phyloP scores from a whole-genome alignment of 2,797 vertebrate genomes.

The Threskiornis aethiopicus region DNA sequence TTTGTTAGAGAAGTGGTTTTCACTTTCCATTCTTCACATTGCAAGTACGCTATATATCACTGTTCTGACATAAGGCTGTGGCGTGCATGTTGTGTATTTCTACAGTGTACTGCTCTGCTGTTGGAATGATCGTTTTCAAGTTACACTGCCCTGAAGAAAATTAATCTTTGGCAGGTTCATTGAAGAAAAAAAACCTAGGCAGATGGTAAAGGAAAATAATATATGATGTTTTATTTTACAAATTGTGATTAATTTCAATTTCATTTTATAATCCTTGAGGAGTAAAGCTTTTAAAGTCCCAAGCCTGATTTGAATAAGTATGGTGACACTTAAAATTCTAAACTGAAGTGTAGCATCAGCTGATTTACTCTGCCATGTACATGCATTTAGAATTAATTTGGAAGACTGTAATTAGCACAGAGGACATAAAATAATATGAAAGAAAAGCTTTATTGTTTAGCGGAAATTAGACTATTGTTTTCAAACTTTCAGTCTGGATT shows the following conservation, averaged over 20 bases:
- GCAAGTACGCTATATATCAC: not conserved
- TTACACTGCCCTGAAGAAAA: conserved; percentile 14
- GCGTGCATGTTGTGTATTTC: not conserved
- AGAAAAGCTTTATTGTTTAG: not conserved
- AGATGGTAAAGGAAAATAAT: conserved; percentile 44
- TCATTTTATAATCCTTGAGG: conserved; percentile 13
- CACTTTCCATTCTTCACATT: not conserved
- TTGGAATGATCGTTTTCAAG: not conserved
- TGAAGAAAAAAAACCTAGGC: not conserved
- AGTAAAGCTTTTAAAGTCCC: not conserved
- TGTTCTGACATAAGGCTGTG: not conserved
- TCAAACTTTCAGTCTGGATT: not conserved
- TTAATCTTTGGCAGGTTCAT: conserved; percentile 4
- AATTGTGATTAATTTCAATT: conserved; percentile 54
- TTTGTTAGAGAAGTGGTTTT: not conserved
- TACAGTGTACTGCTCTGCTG: not conserved
- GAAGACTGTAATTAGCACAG: not conserved
- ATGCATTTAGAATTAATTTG: not conserved
- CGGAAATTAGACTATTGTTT: not conserved
- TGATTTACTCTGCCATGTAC: not conserved
- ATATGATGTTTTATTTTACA: conserved; percentile 24
- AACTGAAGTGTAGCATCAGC: not conserved
- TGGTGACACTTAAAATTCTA: not conserved
- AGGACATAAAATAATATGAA: not conserved
- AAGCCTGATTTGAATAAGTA: conserved; percentile 13